Base-by-base conservation (phyloP, 2,113 vertebrate species). In the Sturnira hondurensis region DNA sequence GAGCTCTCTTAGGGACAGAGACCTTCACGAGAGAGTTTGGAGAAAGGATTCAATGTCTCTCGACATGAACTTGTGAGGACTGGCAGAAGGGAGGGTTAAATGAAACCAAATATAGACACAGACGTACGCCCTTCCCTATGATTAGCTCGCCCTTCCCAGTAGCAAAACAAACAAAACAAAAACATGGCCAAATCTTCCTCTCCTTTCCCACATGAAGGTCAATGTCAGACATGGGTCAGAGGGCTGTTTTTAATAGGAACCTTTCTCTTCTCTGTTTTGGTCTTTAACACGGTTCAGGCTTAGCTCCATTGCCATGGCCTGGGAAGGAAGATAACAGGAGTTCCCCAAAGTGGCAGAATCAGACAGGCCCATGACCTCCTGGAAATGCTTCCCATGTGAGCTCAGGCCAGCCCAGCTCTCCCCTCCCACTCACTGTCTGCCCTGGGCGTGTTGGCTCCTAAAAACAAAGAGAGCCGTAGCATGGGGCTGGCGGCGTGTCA, bases 181-280 rank as follows among this genome's bases (percentile, higher is more conserved):
- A 22, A 31, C 56, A 71, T 2, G 73, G 38, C 50, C 33, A 36
- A 52, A 67, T 61, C 80, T 36, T 26, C 33, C 70, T 81, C 20
- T 76, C 33, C 74, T 58, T 80, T 90, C 65, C 65, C 89, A 73
- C 41, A 11, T 16, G 8, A 65, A 68, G n/a, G 71, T 82, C 14
- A 86, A 6, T 11, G 73, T n/a, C 56, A 73, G 47, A 13, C 28
- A 9, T 15, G 41, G 41, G 19, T 81, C 61, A 67, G 15, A 14
- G 31, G 65, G 76, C 67, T 47, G 16, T 36, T 86, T 96, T 95
- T 52, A 82, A 91, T 65, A 63, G 45, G 54, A 68, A 77, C 12
- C 36, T 65, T 88, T 50, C 58, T 86, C 65, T 82, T 56, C 70
- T 41, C 31, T 24, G 22, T 43, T 74, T 84, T 91, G 33, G 6